phyloP scores from a whole-genome alignment of 53 echinoderm and acorn worm genomes.

The Stichopus horrens region DNA sequence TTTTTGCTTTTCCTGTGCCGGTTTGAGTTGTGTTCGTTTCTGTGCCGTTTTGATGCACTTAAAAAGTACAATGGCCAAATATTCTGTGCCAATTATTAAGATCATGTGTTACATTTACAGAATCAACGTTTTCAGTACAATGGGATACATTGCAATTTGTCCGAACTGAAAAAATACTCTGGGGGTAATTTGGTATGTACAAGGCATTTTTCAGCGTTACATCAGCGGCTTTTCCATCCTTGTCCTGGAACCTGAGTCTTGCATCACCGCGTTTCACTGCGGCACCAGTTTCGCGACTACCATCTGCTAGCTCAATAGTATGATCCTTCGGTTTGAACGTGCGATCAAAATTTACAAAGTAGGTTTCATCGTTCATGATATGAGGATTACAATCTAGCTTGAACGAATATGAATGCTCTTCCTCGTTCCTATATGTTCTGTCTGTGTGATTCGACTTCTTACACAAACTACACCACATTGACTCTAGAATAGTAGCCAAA shows the following conservation, averaged over 20 bases:
- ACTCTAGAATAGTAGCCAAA: slow-evolving; percentile 14
- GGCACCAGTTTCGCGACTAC: slow-evolving; percentile 27
- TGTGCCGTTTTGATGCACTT: too few species aligned
- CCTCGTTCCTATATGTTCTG: neutral
- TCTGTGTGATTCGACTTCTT: slow-evolving; percentile 36
- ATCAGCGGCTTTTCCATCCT: neutral
- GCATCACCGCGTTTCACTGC: slow-evolving; percentile 42
- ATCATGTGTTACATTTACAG: slow-evolving; percentile 42
- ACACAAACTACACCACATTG: slow-evolving; percentile 24
- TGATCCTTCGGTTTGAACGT: slow-evolving; percentile 47
- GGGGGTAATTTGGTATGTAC: slow-evolving; percentile 44
- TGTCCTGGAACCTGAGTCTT: slow-evolving; percentile 13
- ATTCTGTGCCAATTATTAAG: slow-evolving; percentile 47
- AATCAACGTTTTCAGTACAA: slow-evolving; percentile 26
- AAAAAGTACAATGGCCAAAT: slow-evolving; percentile 57
- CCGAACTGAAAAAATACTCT: slow-evolving; percentile 51
- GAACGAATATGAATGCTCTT: slow-evolving; percentile 24
- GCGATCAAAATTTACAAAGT: slow-evolving; percentile 41
- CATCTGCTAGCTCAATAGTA: slow-evolving; percentile 43
- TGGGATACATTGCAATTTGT: slow-evolving; percentile 39
- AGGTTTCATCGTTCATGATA: slow-evolving; percentile 38
- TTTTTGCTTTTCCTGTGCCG: too few species aligned
- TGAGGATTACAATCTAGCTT: slow-evolving; percentile 38
- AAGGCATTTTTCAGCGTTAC: slow-evolving; percentile 29
- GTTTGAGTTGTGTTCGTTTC: too few species aligned